Percentiles rank a stretch among this genome's conserved stretches.
phyloP scores from a whole-genome alignment of 2,113 vertebrate species.

The Chaenocephalus aceratus region DNA sequence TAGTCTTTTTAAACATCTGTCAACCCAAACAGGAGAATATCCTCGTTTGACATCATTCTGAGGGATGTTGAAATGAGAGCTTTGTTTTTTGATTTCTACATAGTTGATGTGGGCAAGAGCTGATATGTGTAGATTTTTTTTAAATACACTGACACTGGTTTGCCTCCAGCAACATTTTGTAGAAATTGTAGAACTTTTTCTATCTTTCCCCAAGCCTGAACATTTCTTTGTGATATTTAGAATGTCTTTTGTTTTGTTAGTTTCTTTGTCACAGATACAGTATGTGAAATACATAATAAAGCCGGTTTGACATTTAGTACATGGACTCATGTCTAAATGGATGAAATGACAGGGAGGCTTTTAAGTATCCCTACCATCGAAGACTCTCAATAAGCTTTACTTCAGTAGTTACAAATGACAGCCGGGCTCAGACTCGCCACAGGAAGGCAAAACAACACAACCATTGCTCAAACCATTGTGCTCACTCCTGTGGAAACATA shows the following conservation, averaged over 20 bases:
- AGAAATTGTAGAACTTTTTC: conserved; percentile 14
- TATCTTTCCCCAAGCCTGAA: conserved; percentile 20
- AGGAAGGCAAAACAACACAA: conserved; percentile 54
- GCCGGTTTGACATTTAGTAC: conserved; percentile 37
- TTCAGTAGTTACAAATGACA: conserved; percentile 57
- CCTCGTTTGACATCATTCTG: conserved; percentile 16
- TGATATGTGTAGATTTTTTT: conserved; percentile 36
- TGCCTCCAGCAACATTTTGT: conserved; percentile 13
- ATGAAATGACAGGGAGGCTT: conserved; percentile 41
- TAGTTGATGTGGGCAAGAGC: conserved; percentile 23
- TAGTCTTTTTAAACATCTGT: background rate
- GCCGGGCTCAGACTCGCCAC: conserved; percentile 34
- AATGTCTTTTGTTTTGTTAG: background rate
- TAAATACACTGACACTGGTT: conserved; percentile 26
- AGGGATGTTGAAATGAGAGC: conserved; percentile 13
- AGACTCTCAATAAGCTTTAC: conserved; percentile 67
- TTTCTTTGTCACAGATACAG: background rate
- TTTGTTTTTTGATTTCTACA: conserved; percentile 27
- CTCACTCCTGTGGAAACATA: conserved; percentile 57
- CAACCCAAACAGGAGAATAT: background rate
- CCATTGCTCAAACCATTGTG: conserved; percentile 61
- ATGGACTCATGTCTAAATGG: conserved; percentile 22
- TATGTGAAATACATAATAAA: conserved; percentile 18
- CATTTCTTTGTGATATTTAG: conserved; percentile 34
- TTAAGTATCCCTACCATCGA: conserved; percentile 53